Base-by-base conservation (phyloP, 2,797 vertebrate genomes). In the Hyperoplus lanceolatus region DNA sequence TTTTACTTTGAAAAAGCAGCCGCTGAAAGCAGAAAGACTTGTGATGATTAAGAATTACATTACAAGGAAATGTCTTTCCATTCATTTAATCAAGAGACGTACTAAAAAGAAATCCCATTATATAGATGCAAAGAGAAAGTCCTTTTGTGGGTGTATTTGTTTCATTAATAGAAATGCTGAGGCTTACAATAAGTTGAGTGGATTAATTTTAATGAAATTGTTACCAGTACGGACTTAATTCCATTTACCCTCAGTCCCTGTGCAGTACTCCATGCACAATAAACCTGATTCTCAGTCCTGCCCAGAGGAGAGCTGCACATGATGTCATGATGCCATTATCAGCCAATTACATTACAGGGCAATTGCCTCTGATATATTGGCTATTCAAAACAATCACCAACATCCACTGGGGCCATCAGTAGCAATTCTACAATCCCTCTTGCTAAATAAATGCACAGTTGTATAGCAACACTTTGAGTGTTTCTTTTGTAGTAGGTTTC, bases 311-410 rank as follows among this genome's bases (percentile, higher is more conserved):
- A 62, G 76, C 75, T 85, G 73, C 75, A 86, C 71, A 91, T 92
- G 87, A 92, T 89, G 92, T 91, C 89, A 90, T 90, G 80, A 86
- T 80, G 78, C 73, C 83, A 93, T 93, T 92, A 92, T 89, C 78
- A 87, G 83, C 75, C 90, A 90, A 92, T 94, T 91, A 87, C 87
- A 93, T 94, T 94, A 93, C 75, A 81, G 76, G 82, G 81, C 85
- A 91, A 92, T 94, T 90, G 87, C 75, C 67, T 88, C 66, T 90
- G 90, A 93, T 84, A 85, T 90, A 94, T 85, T 86, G 88, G 86
- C 88, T 84, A 90, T 90, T 92, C 77, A 86, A 90, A 91, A 91
- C 86, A 91, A 91, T 93, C 87, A 88, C 76, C 74, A 83, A 66
- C 82, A 87, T 87, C 71, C 81, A 88, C 76, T 78, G 84, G 77